Base-by-base conservation (phyloP, 2,888 invertebrate genomes). In the Halocaridina rubra region DNA sequence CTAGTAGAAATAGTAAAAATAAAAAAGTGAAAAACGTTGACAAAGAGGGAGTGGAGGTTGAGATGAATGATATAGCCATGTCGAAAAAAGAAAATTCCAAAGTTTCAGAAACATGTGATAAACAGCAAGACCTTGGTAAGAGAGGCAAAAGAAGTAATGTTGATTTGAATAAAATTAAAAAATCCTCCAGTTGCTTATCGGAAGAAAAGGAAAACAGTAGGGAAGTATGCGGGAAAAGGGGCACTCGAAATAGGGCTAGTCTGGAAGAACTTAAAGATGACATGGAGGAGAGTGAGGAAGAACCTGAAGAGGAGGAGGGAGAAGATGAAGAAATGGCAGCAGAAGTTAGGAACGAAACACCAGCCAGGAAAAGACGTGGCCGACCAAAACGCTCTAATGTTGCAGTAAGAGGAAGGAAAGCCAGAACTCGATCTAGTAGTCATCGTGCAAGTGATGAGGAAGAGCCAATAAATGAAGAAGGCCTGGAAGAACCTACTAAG, bases 301-400 rank as follows among this genome's bases (percentile, higher is more conserved):
- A 67, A 80, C 59, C 67, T 29, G 46, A 69, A 67, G 71, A 79
- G 53, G 67, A 29, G 61, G 81, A 24, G 57, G 53, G 39, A 39
- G 85, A 87, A 59, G 75, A 46, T 30, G 69, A 85, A 78, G 86
- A 88, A 77, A 85, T 78, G 81, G 88, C 79, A 88, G 89, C 74
- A 24, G 75, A 78, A 53, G 69, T 72, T 24, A 84, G 84, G 57
- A 75, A 46, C n/a, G 74, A 74, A 30, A 59, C 19, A 29, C 27
- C 84, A 86, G 78, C 86, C 77, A 75, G 87, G 80, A 86, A 88
- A 89, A 79, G 85, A 53, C 86, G 39, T 5, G 24, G 81, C 29
- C 29, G 69, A 19, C 32, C 67, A 8, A 32, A 53, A 4, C 32
- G 32, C 22, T n/a, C 53, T 13, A 53, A 16, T 16, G 3, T 53